Evolutionary conservation across 2,113 vertebrate genomes (phyloP).

Genomic region (Bolborhynchus lineola): DNA sequence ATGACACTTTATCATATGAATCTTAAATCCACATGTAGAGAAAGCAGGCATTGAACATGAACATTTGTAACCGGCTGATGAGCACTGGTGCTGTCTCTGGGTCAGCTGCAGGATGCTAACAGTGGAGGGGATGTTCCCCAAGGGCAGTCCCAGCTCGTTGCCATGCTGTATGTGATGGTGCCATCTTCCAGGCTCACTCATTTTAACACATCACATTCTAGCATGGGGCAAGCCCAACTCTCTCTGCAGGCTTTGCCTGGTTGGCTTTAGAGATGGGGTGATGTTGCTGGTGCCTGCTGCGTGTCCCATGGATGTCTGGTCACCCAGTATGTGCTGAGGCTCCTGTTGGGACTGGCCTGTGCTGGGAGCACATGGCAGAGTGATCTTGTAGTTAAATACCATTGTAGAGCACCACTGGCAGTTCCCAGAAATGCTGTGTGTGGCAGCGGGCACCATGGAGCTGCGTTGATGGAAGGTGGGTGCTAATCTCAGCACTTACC

Average conservation of each 20-base stretch:
- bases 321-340: neutral
- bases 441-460: neutral
- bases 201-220: neutral
- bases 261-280: neutral
- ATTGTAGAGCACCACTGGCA: neutral
- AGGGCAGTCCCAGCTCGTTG: fast-evolving
- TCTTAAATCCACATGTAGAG: neutral
- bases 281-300: neutral
- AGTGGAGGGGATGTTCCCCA: fast-evolving
- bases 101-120: neutral
- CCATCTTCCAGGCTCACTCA: neutral
- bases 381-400: neutral
- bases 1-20: neutral
- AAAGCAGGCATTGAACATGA: neutral
- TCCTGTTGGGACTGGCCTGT: neutral
- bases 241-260: neutral
- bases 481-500: fast-evolving
- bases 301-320: fast-evolving
- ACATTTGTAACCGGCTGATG: fast-evolving
- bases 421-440: neutral
- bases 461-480: neutral
- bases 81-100: fast-evolving
- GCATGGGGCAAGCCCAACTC: neutral
- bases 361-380: neutral
- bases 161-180: fast-evolving